These are phyloP conservation scores for Pontoporia blainvillei DNA, from an alignment of 2,113 vertebrate genomes.

Conservation along the genomic window DNA sequence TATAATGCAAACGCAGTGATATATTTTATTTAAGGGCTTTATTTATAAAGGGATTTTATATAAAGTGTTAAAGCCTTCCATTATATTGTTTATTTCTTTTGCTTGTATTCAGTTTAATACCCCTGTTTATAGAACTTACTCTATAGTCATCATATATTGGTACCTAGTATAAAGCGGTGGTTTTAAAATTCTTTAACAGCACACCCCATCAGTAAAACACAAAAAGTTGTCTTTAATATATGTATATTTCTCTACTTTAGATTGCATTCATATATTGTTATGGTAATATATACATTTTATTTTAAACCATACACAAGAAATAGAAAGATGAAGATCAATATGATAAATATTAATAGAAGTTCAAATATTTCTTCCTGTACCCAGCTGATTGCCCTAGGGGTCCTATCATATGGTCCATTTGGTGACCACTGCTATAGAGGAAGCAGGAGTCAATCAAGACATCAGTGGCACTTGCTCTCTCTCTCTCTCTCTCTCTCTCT, in stretches of 20 bases:
- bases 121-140: neutral
- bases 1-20: neutral
- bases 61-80: neutral
- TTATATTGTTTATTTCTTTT: neutral
- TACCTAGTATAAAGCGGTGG: neutral
- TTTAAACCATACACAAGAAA: neutral
- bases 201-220: neutral
- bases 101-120: neutral
- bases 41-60: neutral
- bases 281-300: neutral
- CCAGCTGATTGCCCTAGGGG: neutral
- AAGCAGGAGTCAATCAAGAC: neutral
- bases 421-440: neutral
- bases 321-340: neutral
- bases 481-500: neutral
- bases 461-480: neutral
- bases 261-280: neutral
- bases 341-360: constrained; percentile 18
- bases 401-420: neutral
- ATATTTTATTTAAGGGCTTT: neutral
- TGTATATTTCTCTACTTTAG: neutral
- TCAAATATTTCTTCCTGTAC: neutral
- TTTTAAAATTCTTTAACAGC: neutral
- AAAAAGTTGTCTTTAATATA: neutral
- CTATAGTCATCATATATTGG: neutral